Evolutionary conservation across 2,113 vertebrate species (phyloP).

Genomic region (Pygoscelis adeliae): DNA sequence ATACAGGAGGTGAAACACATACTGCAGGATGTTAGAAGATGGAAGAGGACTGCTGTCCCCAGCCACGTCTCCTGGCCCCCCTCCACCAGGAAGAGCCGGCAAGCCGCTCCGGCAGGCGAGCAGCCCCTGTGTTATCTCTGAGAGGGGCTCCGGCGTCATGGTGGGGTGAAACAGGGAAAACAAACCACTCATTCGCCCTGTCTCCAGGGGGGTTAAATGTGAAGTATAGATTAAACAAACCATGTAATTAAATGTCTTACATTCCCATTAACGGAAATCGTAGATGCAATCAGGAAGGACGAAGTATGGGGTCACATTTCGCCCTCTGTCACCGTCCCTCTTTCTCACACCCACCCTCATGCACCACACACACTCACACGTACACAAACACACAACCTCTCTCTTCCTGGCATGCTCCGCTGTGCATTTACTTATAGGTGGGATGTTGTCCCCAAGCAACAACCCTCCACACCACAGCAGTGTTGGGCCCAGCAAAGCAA

Average conservation of each 20-base stretch:
- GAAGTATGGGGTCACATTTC: background rate
- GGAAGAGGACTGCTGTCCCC: background rate
- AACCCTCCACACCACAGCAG: background rate
- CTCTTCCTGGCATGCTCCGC: background rate
- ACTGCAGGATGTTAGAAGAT: background rate
- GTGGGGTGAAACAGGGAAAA: background rate
- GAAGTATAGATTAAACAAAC: slow-evolving; percentile 4
- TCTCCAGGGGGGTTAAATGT: background rate
- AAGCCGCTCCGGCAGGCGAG: rapidly evolving
- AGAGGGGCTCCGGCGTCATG: rapidly evolving
- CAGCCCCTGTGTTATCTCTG: background rate
- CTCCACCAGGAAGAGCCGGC: rapidly evolving
- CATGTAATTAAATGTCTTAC: background rate
- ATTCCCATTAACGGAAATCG: background rate
- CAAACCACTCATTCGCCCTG: background rate
- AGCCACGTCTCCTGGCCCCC: background rate
- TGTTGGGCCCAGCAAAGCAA: background rate
- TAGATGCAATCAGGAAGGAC: background rate
- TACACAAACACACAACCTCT: background rate
- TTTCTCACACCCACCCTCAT: background rate
- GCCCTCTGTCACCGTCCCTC: background rate
- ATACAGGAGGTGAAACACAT: background rate
- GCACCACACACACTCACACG: background rate
- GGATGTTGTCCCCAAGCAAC: rapidly evolving
- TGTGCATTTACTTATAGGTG: background rate